Conservation (phyloP, 2,113 vertebrate species). For the Nanger granti region DNA sequence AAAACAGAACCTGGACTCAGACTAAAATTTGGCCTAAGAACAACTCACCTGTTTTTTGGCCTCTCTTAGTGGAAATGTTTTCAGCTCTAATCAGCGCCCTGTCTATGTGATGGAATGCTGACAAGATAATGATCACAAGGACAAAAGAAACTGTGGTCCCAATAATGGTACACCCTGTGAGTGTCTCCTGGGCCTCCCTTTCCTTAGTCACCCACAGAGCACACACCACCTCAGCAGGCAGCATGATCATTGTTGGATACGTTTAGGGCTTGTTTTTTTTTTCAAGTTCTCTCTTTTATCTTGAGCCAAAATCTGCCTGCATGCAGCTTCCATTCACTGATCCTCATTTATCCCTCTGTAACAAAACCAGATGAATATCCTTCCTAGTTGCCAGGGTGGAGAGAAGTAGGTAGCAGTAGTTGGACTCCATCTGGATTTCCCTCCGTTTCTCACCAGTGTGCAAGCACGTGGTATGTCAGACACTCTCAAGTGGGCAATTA, state of each 20-base stretch:
- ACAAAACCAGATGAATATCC: neutral
- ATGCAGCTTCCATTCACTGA: no score
- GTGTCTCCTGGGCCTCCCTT: neutral
- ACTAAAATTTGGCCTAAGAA: neutral
- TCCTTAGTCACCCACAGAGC: neutral
- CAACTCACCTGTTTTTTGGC: neutral
- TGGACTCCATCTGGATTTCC: neutral
- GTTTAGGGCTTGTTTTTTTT: neutral
- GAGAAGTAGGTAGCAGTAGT: neutral
- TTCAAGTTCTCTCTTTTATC: neutral
- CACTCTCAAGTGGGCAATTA: neutral
- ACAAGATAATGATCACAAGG: neutral
- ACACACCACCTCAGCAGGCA: neutral
- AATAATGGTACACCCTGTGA: accelerated
- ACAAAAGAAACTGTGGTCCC: neutral
- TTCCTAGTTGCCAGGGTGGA: neutral
- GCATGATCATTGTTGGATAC: neutral
- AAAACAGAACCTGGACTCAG: neutral
- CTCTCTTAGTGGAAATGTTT: neutral
- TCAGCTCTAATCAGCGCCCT: neutral
- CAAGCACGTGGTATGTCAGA: neutral
- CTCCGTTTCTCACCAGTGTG: neutral
- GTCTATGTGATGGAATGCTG: neutral
- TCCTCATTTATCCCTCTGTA: neutral
- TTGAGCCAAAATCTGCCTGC: neutral